Conservation (phyloP, 2,888 invertebrate species). For the Apeira syringaria region DNA sequence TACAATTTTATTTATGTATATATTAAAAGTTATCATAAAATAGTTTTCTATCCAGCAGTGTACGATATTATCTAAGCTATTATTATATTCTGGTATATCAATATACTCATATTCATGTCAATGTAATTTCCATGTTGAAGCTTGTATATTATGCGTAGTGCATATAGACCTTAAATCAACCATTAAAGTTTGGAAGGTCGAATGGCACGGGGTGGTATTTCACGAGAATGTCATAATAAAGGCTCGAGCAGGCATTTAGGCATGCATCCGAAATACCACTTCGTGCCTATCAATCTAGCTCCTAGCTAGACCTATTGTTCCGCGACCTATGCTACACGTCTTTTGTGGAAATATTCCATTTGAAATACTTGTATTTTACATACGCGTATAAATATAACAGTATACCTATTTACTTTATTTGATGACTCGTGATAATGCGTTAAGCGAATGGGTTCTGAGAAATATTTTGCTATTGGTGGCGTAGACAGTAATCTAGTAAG, state of each 20-base stretch:
- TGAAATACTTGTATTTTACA: no score
- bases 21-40: no score
- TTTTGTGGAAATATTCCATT: conserved; percentile 8
- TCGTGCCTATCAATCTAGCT: conserved; percentile 28
- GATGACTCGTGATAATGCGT: background rate
- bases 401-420: background rate
- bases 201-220: conserved; percentile 40
- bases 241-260: conserved; percentile 24
- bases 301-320: conserved; percentile 19
- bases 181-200: conserved; percentile 27
- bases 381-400: no score
- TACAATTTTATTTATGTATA: no score
- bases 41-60: no score
- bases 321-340: conserved; percentile 21
- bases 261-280: conserved; percentile 34
- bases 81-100: no score
- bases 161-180: background rate
- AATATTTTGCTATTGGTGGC: no score
- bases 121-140: background rate
- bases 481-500: no score
- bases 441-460: no score
- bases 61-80: no score
- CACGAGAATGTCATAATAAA: conserved; percentile 51
- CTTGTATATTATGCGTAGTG: background rate
- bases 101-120: no score